Evolutionary conservation across 1,140 invertebrate genomes (phyloP).

Genomic region (Temnothorax curvispinosus): DNA sequence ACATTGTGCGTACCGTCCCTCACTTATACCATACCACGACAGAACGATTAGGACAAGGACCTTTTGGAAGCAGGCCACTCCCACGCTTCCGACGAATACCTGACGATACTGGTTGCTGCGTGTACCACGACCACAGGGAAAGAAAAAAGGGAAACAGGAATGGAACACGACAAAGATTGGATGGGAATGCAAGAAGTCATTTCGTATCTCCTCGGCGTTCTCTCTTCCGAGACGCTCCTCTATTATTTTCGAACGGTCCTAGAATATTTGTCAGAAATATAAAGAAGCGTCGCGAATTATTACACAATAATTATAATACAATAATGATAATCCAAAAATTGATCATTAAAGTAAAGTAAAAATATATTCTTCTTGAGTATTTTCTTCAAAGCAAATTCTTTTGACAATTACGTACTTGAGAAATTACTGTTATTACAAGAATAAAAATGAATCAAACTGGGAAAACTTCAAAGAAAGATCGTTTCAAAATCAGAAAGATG

Average conservation of each 20-base stretch:
- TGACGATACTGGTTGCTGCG: constrained; percentile 20
- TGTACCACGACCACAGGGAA: neutral
- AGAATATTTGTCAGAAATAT: neutral
- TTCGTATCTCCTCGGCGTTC: neutral
- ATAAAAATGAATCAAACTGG: neutral
- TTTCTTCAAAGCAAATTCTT: neutral
- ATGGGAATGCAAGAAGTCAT: constrained; percentile 30
- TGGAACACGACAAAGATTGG: constrained; percentile 20
- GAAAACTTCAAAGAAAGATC: neutral
- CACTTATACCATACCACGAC: constrained; percentile 5
- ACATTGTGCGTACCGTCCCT: neutral
- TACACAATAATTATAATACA: neutral
- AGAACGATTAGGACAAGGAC: constrained; percentile 27
- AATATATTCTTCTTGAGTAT: neutral
- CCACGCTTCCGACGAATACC: constrained; percentile 58
- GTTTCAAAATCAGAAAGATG: neutral
- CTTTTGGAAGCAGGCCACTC: constrained; percentile 49
- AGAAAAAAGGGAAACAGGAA: constrained; percentile 27
- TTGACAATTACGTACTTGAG: neutral
- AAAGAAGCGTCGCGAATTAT: neutral
- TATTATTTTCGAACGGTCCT: neutral
- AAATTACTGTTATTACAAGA: neutral
- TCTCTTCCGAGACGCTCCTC: neutral
- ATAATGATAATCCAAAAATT: neutral
- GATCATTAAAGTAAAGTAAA: neutral